A percentile compares a stretch with the other conserved stretches of the same genome.
phyloP scores from a whole-genome alignment of 2,888 invertebrate genomes.

The Euproctis similis region DNA sequence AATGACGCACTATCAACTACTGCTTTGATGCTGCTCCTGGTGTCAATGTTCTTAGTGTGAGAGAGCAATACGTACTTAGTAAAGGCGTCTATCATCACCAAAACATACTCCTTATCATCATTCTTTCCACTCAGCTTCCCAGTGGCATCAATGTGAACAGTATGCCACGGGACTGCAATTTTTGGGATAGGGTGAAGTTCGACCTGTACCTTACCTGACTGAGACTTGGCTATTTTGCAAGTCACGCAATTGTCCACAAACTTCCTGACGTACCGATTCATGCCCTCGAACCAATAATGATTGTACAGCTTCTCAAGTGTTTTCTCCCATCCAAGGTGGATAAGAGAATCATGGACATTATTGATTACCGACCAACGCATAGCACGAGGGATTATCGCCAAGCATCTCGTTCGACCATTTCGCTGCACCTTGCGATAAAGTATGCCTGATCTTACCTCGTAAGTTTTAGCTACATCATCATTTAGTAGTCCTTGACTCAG shows the following conservation, averaged over 20 bases:
- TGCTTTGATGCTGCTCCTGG: neutral
- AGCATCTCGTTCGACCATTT: neutral
- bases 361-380: conserved; percentile 4
- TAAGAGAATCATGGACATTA: conserved; percentile 1
- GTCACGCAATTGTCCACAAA: too few species aligned
- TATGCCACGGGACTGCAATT: conserved; percentile 2
- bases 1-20: neutral
- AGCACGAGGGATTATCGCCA: conserved; percentile 2
- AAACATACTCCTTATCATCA: conserved; percentile 5
- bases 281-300: conserved; percentile 25
- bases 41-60: neutral
- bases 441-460: conserved; percentile 1
- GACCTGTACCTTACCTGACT: conserved; percentile 25
- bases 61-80: neutral
- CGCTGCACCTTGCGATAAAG: conserved; percentile 3
- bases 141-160: conserved; percentile 5
- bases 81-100: conserved; percentile 3
- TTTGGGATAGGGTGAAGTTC: conserved; percentile 29
- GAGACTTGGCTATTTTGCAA: conserved; percentile 25
- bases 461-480: conserved; percentile 1
- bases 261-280: conserved; percentile 23
- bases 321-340: conserved; percentile 11
- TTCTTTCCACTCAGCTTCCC: conserved; percentile 6
- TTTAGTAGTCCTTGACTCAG: conserved; percentile 3
- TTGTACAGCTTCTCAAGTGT: conserved; percentile 19